Evolutionary conservation across 2,888 invertebrate genomes (phyloP).

Genomic region (Cylloceria caligata): DNA sequence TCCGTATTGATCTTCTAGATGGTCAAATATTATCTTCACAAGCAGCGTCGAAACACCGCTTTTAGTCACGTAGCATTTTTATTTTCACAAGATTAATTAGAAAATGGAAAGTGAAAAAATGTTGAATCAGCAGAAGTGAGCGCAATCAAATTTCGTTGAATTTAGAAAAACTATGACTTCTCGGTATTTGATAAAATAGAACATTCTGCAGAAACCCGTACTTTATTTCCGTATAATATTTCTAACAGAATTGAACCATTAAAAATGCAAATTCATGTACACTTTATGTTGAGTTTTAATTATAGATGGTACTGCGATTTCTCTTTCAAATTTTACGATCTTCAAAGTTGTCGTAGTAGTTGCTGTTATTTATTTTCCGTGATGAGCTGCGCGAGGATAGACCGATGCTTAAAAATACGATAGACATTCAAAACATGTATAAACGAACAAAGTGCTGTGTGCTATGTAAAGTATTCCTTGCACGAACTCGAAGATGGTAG

Average conservation of each 20-base stretch:
- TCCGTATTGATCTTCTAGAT: no score
- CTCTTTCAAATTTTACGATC: no score
- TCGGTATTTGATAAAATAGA: no score
- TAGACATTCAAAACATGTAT: conserved; percentile 51
- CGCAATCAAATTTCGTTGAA: not conserved
- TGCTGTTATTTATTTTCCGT: conserved; percentile 48
- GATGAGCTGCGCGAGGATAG: conserved; percentile 44
- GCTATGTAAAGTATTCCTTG: no score
- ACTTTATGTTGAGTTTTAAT: conserved; percentile 3
- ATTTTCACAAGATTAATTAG: not conserved
- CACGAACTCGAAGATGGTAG: no score
- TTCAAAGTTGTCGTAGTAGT: conserved; percentile 49
- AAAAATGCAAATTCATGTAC: not conserved
- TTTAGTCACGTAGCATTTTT: not conserved
- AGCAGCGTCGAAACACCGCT: conserved; percentile 12
- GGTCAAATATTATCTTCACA: conserved; percentile 53
- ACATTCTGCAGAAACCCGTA: not conserved
- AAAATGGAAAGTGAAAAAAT: not conserved
- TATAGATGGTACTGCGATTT: not conserved
- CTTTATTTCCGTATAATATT: not conserved
- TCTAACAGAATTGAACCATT: not conserved
- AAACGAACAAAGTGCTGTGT: conserved; percentile 22
- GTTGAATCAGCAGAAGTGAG: not conserved
- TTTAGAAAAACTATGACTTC: no score
- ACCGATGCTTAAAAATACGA: conserved; percentile 16